Evolutionary conservation across 53 echinoderm and acorn worm species (phyloP).

Genomic region (Antedon mediterranea): DNA sequence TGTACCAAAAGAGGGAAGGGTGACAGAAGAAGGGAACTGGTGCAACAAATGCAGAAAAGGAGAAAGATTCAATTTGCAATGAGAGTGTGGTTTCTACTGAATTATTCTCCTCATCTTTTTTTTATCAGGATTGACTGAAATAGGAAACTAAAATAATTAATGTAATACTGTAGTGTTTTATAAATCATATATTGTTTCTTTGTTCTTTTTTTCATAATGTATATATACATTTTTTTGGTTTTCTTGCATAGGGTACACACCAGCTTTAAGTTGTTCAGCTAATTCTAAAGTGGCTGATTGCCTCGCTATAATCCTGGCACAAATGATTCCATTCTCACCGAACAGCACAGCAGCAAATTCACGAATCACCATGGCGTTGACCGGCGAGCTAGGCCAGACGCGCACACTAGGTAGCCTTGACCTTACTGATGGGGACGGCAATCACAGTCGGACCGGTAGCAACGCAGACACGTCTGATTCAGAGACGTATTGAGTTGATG

Average conservation of each 20-base stretch:
- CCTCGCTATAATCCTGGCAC: conserved; percentile 88
- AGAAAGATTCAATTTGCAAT: too few species aligned
- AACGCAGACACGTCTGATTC: conserved; percentile 93
- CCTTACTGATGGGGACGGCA: conserved; percentile 48
- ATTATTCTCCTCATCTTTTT: too few species aligned
- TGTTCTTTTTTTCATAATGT: too few species aligned
- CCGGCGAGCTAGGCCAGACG: conserved; percentile 71
- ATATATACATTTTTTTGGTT: too few species aligned
- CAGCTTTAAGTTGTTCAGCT: conserved; percentile 93
- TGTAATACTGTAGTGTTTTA: too few species aligned
- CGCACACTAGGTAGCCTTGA: conserved; percentile 64
- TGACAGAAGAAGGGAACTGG: too few species aligned
- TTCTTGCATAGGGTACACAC: conserved; percentile 99
- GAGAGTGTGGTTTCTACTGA: too few species aligned
- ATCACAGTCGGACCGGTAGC: conserved; percentile 74
- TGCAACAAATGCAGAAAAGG: too few species aligned
- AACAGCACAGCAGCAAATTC: conserved; percentile 63
- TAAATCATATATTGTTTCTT: too few species aligned
- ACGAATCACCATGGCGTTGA: conserved; percentile 81
- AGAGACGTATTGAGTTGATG: conserved; percentile 62
- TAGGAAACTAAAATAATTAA: too few species aligned
- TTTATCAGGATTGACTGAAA: too few species aligned
- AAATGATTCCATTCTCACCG: conserved; percentile 97
- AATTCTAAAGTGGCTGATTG: conserved; percentile 91
- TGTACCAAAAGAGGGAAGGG: too few species aligned